Base-by-base conservation (phyloP, 2,888 invertebrate species). In the Odontocerum albicorne region DNA sequence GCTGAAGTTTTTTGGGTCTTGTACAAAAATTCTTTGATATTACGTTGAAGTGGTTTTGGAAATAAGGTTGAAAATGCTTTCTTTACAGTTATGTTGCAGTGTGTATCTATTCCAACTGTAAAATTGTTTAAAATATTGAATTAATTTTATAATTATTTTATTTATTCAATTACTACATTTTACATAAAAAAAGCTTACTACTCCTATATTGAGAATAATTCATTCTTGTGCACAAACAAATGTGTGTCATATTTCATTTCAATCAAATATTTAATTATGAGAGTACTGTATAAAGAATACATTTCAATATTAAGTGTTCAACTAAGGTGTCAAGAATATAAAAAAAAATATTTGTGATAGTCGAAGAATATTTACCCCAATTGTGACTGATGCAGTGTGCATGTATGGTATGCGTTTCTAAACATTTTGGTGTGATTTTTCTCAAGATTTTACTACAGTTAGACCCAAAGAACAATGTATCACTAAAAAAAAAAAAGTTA, bases 351-450 rank as follows among this genome's bases (percentile, higher is more conserved):
- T n/a, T n/a, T n/a, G n/a, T n/a, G n/a, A n/a, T n/a, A n/a, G n/a
- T n/a, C n/a, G n/a, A n/a, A n/a, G n/a, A n/a, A n/a, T n/a, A n/a
- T 65, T 69, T 69, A 83, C 84, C 83, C 70, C 80, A 79, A 60
- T 67, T 73, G 39, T 81, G 77, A 64, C 85, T 85, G 39, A 86
- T 72, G 58, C 84, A 79, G 65, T 83, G 73, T 16, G 74, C 79
- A 49, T 68, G 67, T 50, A 85, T 69, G 63, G 72, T 74, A 57
- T 79, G 71, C 61, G 76, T 73, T 40, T 65, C 66, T 17, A 59
- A 63, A 45, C 71, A 68, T 63, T 72, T 71, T 54, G 80, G 67
- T 22, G 69, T 68, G 33, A 84, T 66, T 62, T 70, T 68, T 63
- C 72, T 73, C 8, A 64, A 68, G 38, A 82, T 71, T 47, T 63